Conservation (phyloP, 1,140 invertebrate genomes). For the Doryteuthis pealeii region DNA sequence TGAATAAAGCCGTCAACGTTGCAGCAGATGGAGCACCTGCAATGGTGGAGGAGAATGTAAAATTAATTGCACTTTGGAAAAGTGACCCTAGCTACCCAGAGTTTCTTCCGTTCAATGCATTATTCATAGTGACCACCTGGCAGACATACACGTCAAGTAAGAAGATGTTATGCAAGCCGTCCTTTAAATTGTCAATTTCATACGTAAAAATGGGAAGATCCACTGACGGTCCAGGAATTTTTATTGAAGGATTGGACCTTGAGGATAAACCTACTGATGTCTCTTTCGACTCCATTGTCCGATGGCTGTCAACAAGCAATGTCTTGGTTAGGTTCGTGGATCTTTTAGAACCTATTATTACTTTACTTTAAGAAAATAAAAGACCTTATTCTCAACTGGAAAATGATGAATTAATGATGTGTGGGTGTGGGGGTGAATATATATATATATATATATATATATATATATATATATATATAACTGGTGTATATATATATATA, state of each 20-base stretch:
- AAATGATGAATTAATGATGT: neutral
- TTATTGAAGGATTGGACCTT: conserved; percentile 5
- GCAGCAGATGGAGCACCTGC: neutral
- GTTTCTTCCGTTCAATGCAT: neutral
- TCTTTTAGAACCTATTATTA: too few species aligned
- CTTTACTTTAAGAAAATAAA: neutral
- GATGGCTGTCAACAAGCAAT: conserved; percentile 4
- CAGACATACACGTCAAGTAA: neutral
- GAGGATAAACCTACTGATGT: conserved; percentile 6
- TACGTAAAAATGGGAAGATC: neutral
- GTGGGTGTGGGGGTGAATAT: too few species aligned
- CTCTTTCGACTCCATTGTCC: neutral
- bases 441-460: too few species aligned
- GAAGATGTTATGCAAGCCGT: neutral
- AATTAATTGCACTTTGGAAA: conserved; percentile 3
- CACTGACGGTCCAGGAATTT: neutral
- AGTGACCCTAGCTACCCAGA: conserved; percentile 2
- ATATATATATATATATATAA: too few species aligned
- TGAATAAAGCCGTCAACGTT: conserved; percentile 5
- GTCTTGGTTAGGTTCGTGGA: conserved; percentile 4
- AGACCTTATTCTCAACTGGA: conserved; percentile 6
- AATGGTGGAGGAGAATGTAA: neutral
- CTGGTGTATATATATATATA: too few species aligned
- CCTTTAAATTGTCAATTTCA: conserved; percentile 6
- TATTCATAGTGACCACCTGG: conserved; percentile 1